Evolutionary conservation across 2,888 invertebrate species (phyloP).

Genomic region (Hartigia nigra): DNA sequence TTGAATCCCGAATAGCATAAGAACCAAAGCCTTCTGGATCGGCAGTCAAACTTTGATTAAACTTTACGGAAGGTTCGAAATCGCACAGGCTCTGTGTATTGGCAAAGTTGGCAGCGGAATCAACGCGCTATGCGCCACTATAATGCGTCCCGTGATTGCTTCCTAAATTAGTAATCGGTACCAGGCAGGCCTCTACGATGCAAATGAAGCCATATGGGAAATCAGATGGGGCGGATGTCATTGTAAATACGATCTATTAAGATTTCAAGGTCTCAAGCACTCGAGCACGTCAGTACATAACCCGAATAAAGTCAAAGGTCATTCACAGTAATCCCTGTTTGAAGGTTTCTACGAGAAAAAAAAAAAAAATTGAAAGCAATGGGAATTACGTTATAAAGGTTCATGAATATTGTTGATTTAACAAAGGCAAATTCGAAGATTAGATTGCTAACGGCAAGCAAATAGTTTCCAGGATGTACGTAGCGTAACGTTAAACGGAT

Average conservation of each 20-base stretch:
- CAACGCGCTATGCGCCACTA: background rate
- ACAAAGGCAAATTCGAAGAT: background rate
- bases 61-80: conserved; percentile 20
- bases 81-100: conserved; percentile 7
- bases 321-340: too few relatives aligned
- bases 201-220: too few relatives aligned
- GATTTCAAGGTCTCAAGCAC: background rate
- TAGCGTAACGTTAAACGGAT: conserved; percentile 31
- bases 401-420: background rate
- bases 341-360: too few relatives aligned
- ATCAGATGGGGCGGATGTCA: background rate
- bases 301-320: background rate
- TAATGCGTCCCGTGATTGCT: background rate
- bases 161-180: background rate
- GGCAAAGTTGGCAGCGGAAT: background rate
- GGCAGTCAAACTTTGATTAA: conserved; percentile 26
- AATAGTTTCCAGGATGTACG: background rate
- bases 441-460: background rate
- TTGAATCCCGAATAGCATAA: background rate
- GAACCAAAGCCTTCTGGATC: background rate
- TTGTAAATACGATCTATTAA: background rate
- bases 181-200: background rate
- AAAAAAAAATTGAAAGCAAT: too few relatives aligned
- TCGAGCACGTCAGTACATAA: background rate
- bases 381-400: background rate